Percentiles rank a stretch among this genome's conserved stretches.
Conservation (phyloP, 30 jellyfish, hydroid and myxozoan species). For the Haliclystus octoradiatus region DNA sequence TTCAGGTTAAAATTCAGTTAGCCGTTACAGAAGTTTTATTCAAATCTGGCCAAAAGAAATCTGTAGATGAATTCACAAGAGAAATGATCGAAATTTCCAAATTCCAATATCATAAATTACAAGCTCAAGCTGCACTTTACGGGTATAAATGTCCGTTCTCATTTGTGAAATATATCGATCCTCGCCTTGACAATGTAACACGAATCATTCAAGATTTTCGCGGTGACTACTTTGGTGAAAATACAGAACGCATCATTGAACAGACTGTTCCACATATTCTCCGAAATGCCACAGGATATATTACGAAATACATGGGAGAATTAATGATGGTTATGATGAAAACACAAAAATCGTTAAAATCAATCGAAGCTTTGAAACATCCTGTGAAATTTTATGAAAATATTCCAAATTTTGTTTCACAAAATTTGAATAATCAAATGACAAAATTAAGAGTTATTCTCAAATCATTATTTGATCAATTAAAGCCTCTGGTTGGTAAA, state of each 20-base stretch:
- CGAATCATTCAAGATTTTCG: not conserved
- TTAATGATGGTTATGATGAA: conserved; percentile 6
- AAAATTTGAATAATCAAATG: not conserved
- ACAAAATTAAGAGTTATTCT: not conserved
- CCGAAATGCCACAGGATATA: not conserved
- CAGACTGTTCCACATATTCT: conserved; percentile 15
- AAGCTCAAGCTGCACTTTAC: not conserved
- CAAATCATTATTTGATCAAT: too few relatives aligned
- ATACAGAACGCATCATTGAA: conserved; percentile 5
- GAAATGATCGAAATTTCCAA: not conserved
- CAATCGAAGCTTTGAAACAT: conserved; percentile 7
- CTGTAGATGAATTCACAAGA: not conserved
- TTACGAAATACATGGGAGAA: conserved; percentile 1
- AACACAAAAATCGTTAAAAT: not conserved
- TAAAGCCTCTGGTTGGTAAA: not conserved
- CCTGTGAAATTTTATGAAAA: conserved; percentile 14
- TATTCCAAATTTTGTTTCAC: conserved; percentile 3
- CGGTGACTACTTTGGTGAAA: not conserved
- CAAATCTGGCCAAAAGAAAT: not conserved
- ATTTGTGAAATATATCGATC: not conserved
- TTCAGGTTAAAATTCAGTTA: not conserved
- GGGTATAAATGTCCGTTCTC: not conserved
- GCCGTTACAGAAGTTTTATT: not conserved
- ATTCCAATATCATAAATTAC: not conserved
- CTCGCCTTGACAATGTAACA: not conserved